These are phyloP conservation scores for Patella pellucida DNA, from an alignment of 2,888 invertebrate species.

Conservation along the genomic window DNA sequence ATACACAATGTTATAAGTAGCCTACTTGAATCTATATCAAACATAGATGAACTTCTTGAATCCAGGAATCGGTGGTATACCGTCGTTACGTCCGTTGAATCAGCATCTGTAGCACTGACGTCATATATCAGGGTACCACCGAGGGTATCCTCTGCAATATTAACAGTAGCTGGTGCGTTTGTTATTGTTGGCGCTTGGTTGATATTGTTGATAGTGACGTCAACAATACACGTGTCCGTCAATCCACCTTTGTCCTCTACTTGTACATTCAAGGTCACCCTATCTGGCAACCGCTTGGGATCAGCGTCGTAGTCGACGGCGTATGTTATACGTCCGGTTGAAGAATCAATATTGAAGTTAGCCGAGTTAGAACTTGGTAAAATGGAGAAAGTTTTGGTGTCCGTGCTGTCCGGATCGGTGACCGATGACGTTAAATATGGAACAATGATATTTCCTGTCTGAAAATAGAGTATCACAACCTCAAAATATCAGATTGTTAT, in stretches of 20 bases:
- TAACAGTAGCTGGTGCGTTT: neutral
- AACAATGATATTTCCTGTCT: neutral
- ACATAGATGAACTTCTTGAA: neutral
- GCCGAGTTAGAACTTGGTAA: neutral
- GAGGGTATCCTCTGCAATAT: neutral
- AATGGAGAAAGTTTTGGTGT: neutral
- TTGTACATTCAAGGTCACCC: neutral
- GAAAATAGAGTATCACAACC: neutral
- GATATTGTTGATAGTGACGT: slow-evolving; percentile 4
- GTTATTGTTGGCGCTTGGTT: neutral
- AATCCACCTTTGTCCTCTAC: slow-evolving; percentile 5
- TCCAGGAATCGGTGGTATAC: neutral
- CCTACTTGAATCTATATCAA: neutral
- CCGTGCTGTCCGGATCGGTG: neutral
- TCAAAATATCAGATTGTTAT: no score
- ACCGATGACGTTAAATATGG: neutral
- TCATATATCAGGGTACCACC: neutral
- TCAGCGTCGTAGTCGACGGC: neutral
- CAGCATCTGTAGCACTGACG: neutral
- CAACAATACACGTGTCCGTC: neutral
- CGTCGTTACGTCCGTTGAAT: neutral
- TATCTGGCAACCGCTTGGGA: neutral
- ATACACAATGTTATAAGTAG: neutral
- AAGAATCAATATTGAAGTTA: neutral
- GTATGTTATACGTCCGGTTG: neutral